A percentile compares a stretch with the other conserved stretches of the same genome.
Evolutionary conservation across 2,888 invertebrate genomes (phyloP).

Genomic region (Orgyia antiqua): DNA sequence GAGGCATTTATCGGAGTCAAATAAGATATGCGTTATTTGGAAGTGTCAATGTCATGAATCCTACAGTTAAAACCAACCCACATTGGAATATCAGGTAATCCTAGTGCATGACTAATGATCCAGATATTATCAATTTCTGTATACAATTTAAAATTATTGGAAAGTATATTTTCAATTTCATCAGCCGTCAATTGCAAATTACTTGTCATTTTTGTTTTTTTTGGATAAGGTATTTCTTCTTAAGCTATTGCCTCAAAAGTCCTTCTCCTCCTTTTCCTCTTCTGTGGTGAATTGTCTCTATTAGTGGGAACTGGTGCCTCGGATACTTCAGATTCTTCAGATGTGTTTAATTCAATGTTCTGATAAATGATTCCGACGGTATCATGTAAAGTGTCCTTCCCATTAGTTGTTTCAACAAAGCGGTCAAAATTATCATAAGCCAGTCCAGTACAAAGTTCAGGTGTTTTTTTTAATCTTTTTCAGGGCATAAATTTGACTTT

Average conservation of each 20-base stretch:
- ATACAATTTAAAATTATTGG: not conserved
- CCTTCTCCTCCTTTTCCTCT: constrained; percentile 8
- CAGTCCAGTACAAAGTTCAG: constrained; percentile 1
- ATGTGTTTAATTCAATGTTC: not conserved
- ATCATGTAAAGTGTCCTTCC: constrained; percentile 2
- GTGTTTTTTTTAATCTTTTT: not conserved
- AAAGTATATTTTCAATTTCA: not conserved
- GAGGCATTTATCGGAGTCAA: constrained; percentile 4
- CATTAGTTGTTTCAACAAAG: not conserved
- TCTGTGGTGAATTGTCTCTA: constrained; percentile 1
- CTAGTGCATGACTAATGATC: constrained; percentile 4
- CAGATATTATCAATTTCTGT: constrained; percentile 2
- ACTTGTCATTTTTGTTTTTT: constrained; percentile 6
- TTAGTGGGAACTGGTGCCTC: not conserved
- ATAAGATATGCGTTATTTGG: constrained; percentile 1
- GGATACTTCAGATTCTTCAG: not conserved
- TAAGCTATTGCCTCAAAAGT: constrained; percentile 4
- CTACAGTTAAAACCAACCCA: constrained; percentile 3
- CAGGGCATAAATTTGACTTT: not conserved
- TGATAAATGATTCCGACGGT: constrained; percentile 1
- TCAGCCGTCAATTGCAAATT: not conserved
- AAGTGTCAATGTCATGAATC: not conserved
- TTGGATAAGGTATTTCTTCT: constrained; percentile 5
- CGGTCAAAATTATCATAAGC: constrained; percentile 4
- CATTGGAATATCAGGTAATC: constrained; percentile 1